These are phyloP conservation scores for Loriculus beryllinus DNA, from an alignment of 2,797 vertebrate genomes.

Conservation along the genomic window DNA sequence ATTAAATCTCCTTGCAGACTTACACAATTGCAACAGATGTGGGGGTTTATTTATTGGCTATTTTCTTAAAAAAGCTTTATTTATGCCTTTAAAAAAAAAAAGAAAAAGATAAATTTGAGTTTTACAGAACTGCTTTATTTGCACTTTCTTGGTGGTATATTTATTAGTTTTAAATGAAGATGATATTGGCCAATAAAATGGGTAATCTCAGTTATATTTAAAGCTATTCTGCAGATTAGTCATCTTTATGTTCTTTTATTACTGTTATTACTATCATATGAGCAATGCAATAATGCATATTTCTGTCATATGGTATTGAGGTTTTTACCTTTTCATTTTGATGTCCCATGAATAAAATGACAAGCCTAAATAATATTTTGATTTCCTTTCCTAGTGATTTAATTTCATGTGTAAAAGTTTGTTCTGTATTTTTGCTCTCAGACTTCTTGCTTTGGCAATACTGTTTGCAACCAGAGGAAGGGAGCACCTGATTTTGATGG, in stretches of 20 bases:
- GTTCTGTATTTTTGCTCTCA: background rate
- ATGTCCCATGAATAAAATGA: conserved; percentile 9
- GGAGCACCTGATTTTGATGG: background rate
- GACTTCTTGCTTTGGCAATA: background rate
- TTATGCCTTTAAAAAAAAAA: background rate
- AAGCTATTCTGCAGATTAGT: background rate
- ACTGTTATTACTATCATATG: conserved; percentile 22
- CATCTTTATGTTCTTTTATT: conserved; percentile 35
- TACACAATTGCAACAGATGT: conserved; percentile 33
- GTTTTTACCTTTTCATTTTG: conserved; percentile 17
- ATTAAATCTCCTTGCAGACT: conserved; percentile 37
- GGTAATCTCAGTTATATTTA: background rate
- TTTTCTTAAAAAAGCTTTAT: background rate
- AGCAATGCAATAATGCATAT: background rate
- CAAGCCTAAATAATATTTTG: conserved; percentile 39
- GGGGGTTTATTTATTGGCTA: background rate
- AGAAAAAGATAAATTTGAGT: background rate
- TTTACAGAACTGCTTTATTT: background rate
- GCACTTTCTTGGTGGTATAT: background rate
- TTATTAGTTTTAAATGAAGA: conserved; percentile 36
- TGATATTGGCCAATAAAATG: background rate
- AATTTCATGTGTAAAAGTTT: conserved; percentile 21
- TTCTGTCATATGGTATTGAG: conserved; percentile 16
- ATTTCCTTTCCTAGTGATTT: conserved; percentile 21
- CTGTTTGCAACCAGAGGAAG: background rate